A percentile compares a stretch with the other conserved stretches of the same genome.
Conservation (phyloP, 2,113 vertebrate species). For the Todiramphus saurophagus region DNA sequence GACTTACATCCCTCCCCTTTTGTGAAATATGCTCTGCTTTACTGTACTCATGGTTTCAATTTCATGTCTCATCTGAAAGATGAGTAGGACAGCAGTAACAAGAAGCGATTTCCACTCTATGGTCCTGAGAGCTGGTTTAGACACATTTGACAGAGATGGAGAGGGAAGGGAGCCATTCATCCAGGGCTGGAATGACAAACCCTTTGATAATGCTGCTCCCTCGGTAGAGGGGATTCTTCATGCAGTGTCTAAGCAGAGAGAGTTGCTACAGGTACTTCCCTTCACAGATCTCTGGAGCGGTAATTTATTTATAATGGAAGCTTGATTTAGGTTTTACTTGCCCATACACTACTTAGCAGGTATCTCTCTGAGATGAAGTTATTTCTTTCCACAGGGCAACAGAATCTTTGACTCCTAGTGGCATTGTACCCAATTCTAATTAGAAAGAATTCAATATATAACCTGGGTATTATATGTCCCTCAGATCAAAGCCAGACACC, state of each 20-base stretch:
- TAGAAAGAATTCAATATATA: slow-evolving; percentile 3
- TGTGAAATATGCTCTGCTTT: slow-evolving; percentile 16
- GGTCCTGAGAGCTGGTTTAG: slow-evolving; percentile 12
- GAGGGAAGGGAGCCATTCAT: slow-evolving; percentile 17
- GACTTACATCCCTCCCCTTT: not conserved
- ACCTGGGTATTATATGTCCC: not conserved
- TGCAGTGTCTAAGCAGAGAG: slow-evolving; percentile 2
- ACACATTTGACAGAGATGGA: slow-evolving; percentile 10
- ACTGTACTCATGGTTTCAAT: slow-evolving; percentile 22
- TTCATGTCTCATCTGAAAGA: slow-evolving; percentile 45
- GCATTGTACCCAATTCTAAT: slow-evolving; percentile 33
- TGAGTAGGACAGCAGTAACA: slow-evolving; percentile 10
- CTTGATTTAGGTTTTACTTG: slow-evolving; percentile 57
- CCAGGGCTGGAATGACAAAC: slow-evolving; percentile 28
- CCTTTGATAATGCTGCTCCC: slow-evolving; percentile 27
- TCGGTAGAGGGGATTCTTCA: slow-evolving; percentile 26
- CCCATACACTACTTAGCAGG: slow-evolving; percentile 17
- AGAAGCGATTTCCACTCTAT: not conserved
- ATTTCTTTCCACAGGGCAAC: slow-evolving; percentile 32
- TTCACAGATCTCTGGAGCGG: not conserved
- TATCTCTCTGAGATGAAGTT: slow-evolving; percentile 40
- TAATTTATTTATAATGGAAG: slow-evolving; percentile 49
- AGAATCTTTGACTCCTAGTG: slow-evolving; percentile 17
- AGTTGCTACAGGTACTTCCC: slow-evolving; percentile 22
- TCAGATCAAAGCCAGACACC: not conserved